Evolutionary conservation across 2,797 vertebrate genomes (phyloP).

Genomic region (Liparis tanakae): DNA sequence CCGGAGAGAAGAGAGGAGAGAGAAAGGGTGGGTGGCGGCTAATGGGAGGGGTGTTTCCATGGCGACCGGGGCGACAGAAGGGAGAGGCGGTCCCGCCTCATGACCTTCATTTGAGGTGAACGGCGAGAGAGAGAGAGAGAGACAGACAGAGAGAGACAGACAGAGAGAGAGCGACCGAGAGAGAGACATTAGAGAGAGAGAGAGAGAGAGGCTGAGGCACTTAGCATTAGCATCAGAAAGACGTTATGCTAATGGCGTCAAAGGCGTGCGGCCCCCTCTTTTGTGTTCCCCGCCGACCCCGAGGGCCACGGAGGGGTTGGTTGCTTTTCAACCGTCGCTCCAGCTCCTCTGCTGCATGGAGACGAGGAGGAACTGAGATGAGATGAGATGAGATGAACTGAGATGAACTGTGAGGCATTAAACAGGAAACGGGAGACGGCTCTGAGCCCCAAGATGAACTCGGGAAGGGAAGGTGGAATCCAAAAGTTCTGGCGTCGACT

Average conservation of each 20-base stretch:
- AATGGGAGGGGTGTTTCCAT: slow-evolving; percentile 81
- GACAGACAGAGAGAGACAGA: slow-evolving; percentile 13
- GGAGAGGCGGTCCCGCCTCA: slow-evolving; percentile 75
- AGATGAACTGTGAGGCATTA: slow-evolving; percentile 11
- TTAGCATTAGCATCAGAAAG: slow-evolving; percentile 84
- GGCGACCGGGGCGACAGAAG: slow-evolving; percentile 81
- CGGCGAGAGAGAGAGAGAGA: slow-evolving; percentile 36
- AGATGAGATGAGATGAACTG: slow-evolving; percentile 12
- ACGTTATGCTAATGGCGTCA: slow-evolving; percentile 79
- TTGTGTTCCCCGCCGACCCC: slow-evolving; percentile 62
- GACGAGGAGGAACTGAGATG: not conserved
- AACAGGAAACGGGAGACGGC: too few relatives aligned
- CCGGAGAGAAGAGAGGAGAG: slow-evolving; percentile 49
- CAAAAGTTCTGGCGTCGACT: not conserved
- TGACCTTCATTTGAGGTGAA: slow-evolving; percentile 80
- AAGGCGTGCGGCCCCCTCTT: slow-evolving; percentile 63
- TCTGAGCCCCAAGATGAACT: not conserved
- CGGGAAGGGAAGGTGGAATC: slow-evolving; percentile 7
- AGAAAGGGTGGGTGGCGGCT: slow-evolving; percentile 34
- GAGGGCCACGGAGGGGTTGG: slow-evolving; percentile 49
- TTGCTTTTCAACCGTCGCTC: slow-evolving; percentile 56
- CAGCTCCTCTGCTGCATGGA: slow-evolving; percentile 24
- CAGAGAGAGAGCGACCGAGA: slow-evolving; percentile 41
- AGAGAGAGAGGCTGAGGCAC: slow-evolving; percentile 64
- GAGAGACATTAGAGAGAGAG: too few relatives aligned